phyloP scores from a whole-genome alignment of 2,888 invertebrate species.

The Podotricha telesiphe region DNA sequence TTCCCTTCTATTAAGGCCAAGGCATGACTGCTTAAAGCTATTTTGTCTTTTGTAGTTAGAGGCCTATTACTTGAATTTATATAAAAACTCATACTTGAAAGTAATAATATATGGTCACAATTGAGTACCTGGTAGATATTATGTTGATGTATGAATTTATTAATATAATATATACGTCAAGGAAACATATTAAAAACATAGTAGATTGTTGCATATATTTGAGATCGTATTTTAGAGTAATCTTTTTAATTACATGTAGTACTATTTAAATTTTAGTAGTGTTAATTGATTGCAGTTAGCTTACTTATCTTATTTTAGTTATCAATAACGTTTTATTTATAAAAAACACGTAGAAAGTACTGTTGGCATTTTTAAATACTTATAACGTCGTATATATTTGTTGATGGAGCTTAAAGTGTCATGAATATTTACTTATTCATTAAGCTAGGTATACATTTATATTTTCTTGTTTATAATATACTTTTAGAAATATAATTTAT shows the following conservation, averaged over 20 bases:
- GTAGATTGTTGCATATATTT: constrained; percentile 7
- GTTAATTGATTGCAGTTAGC: not conserved
- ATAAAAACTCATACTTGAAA: not conserved
- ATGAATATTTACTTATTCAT: not conserved
- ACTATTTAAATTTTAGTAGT: not conserved
- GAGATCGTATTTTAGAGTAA: not conserved
- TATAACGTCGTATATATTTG: not conserved
- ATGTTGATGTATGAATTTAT: not conserved
- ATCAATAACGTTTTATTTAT: not conserved
- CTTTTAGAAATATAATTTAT: constrained; percentile 9
- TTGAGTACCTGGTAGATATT: not conserved
- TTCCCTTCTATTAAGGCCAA: constrained; percentile 75
- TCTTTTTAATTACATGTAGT: not conserved
- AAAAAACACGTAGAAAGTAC: not conserved
- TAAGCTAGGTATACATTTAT: not conserved
- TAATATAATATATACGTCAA: not conserved
- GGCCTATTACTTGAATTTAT: constrained; percentile 32
- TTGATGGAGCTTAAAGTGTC: constrained; percentile 4
- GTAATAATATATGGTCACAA: not conserved
- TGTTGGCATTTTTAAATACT: constrained; percentile 4
- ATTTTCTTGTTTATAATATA: not conserved
- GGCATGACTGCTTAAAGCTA: constrained; percentile 71
- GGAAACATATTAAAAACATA: not conserved
- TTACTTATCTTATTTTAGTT: not conserved
- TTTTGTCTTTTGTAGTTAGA: constrained; percentile 52